Evolutionary conservation across 37 sponge, comb jelly and placozoan species (phyloP).

Genomic region (Ianthella basta): DNA sequence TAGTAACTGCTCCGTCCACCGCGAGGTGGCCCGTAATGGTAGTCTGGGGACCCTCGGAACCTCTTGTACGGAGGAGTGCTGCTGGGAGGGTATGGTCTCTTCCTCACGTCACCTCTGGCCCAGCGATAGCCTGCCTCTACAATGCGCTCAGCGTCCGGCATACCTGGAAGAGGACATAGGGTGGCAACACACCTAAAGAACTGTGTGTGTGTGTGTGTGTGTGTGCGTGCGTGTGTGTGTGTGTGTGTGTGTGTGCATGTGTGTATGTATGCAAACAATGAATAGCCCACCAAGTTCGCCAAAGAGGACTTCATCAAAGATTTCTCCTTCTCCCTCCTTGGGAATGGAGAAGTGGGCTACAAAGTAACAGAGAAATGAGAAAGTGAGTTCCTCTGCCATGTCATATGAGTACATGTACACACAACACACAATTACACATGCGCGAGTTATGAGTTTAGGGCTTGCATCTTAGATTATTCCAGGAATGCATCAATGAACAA

Average conservation of each 20-base stretch:
- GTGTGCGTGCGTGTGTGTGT: too few species aligned
- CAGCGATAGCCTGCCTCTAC: conserved; percentile 7
- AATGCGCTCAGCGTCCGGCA: conserved; percentile 11
- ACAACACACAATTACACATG: too few species aligned
- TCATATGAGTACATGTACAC: too few species aligned
- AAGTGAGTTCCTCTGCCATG: too few species aligned
- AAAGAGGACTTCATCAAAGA: conserved; percentile 71
- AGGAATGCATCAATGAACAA: too few species aligned
- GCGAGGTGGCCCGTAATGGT: background rate
- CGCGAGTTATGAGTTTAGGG: too few species aligned
- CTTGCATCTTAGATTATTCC: too few species aligned
- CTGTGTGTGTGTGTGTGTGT: too few species aligned
- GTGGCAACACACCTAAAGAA: too few species aligned
- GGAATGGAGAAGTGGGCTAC: conserved; percentile 77
- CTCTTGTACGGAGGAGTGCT: background rate
- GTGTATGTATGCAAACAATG: too few species aligned
- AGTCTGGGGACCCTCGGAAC: background rate
- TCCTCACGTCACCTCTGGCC: background rate
- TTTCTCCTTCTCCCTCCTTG: conserved; percentile 33
- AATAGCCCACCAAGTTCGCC: background rate
- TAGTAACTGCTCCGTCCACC: conserved; percentile 2
- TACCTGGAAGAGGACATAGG: too few species aligned
- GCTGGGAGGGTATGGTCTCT: background rate
- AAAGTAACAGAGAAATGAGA: background rate
- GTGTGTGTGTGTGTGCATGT: too few species aligned